Conservation (phyloP, 2,888 invertebrate species). For the Strigamia crassipes region DNA sequence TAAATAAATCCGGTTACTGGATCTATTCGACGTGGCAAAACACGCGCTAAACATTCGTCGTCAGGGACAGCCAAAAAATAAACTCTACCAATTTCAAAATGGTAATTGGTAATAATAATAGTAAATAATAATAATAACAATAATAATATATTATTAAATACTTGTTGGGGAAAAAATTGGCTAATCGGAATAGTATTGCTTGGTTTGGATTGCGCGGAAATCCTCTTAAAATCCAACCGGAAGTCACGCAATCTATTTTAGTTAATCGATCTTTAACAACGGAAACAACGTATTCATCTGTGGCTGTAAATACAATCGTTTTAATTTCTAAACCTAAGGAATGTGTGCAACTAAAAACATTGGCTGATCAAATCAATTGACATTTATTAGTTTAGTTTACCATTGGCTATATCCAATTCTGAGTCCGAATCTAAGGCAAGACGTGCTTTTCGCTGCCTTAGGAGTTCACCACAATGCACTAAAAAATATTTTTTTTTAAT, state of each 20-base stretch:
- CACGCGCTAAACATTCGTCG: neutral
- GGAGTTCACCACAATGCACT: constrained; percentile 1
- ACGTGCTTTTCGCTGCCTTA: neutral
- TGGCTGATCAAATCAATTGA: no score
- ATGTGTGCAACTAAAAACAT: no score
- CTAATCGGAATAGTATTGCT: constrained; percentile 23
- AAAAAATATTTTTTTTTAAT: neutral
- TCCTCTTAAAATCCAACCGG: constrained; percentile 34
- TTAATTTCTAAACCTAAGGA: neutral
- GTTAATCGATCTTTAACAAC: neutral
- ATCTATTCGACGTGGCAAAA: constrained; percentile 31
- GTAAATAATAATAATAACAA: neutral
- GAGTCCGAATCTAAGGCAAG: neutral
- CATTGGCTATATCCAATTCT: neutral
- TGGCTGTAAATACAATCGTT: neutral
- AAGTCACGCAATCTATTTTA: neutral
- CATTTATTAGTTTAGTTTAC: neutral
- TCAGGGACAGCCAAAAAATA: neutral
- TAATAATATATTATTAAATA: neutral
- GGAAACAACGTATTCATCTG: constrained; percentile 13
- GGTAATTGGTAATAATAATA: no score
- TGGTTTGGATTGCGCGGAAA: constrained; percentile 39
- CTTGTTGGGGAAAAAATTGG: constrained; percentile 29
- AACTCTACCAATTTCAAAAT: neutral
- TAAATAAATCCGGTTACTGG: constrained; percentile 23